Conservation (phyloP, 2,113 vertebrate species). For the Gymnocephalus cernua region DNA sequence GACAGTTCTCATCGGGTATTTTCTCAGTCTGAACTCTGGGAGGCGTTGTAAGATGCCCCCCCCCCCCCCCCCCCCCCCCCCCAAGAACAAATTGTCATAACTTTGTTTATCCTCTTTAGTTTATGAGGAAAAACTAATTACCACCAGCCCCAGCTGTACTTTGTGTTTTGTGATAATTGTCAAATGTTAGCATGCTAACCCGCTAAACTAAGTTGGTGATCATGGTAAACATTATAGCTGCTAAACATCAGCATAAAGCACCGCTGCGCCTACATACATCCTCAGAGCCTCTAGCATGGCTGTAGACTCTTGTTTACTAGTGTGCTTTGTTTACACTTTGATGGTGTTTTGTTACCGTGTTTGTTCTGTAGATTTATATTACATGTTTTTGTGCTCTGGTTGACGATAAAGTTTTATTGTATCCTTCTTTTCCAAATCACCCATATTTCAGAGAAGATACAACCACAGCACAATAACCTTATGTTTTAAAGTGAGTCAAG, state of each 20-base stretch:
- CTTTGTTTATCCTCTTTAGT: not conserved
- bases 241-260: no score
- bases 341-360: not conserved
- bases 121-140: not conserved
- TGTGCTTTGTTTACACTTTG: not conserved
- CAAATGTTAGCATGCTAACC: not conserved
- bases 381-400: not conserved
- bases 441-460: not conserved
- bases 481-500: not conserved
- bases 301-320: not conserved
- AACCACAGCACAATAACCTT: not conserved
- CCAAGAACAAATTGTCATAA: not conserved
- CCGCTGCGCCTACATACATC: no score
- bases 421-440: not conserved
- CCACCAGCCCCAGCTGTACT: not conserved
- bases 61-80: rapidly evolving
- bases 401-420: not conserved
- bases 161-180: not conserved
- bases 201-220: not conserved
- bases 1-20: not conserved
- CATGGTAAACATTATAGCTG: no score
- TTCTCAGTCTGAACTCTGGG: not conserved
- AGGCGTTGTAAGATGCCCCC: not conserved
- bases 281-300: not conserved
- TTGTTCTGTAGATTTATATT: not conserved